Evolutionary conservation across 2,888 invertebrate genomes (phyloP), one percentile per base, ranked within the genome.

Genomic region (Urechis unicinctus): DNA sequence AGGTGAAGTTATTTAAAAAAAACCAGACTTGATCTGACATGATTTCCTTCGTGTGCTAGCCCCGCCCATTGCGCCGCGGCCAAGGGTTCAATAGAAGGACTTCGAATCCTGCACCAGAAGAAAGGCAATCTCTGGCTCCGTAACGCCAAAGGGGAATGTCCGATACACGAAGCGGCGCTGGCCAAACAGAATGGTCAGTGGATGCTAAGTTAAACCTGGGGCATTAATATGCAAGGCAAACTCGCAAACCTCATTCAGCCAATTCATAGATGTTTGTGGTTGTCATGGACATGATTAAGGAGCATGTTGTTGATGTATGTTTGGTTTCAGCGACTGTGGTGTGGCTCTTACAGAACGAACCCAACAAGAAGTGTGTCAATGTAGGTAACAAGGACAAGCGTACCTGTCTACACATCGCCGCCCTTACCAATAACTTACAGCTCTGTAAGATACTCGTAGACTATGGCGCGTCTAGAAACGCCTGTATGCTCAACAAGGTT

Each of bases 11-110:
- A 36, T 36, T 36, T 13, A 13, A 13, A 13, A 36, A 13, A 9
- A 36, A 36, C 9, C 13, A 36, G 9, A 36, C 41, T 0, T 21
- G 2, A n/a, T 31, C 4, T 3, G 29, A 30, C 50, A 13, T 24
- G n/a, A 9, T 25, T 13, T 47, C 30, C 21, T n/a, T 21, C 24
- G 25, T 42, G 1, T 25, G 50, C 30, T 52, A 85, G 85, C 61
- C 91, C 94, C 1, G 91, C 91, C 0, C 91, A 95, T 70, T 95
- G 94, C 68, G 94, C 94, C 1, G 93, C 95, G 55, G 90, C 94
- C 5, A 95, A 95, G 78, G 96, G 97, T 0, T 96, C 96, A 75
- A 83, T 91, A 62, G 89, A 91, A 75, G 89, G 91, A 6, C 81
- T 94, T 6, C 86, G 89, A 63, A 83, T 89, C 65, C 81, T 91